These are phyloP conservation scores for Erethizon dorsatum DNA, from an alignment of 2,797 vertebrate species.

Conservation along the genomic window DNA sequence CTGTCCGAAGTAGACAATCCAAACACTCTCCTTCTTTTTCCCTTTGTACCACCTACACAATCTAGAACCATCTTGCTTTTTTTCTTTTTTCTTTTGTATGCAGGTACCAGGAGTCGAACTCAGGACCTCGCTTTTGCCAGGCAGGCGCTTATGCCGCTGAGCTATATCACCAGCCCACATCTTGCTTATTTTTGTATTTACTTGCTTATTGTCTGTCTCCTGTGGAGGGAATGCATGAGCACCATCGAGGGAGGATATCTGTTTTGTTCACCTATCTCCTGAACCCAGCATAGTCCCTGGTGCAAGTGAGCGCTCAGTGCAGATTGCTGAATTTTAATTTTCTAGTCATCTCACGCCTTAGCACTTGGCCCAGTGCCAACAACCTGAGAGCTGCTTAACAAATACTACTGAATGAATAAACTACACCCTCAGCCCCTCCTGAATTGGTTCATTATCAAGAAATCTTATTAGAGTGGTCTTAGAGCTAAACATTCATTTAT, in stretches of 20 bases:
- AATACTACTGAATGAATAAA: background rate
- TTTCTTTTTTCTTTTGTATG: background rate
- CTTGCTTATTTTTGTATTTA: background rate
- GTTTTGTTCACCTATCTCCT: background rate
- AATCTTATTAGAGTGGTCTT: background rate
- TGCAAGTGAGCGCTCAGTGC: background rate
- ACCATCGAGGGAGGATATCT: background rate
- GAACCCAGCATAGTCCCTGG: background rate
- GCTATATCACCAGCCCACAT: background rate
- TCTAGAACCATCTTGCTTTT: background rate
- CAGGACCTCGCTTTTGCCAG: too few species aligned
- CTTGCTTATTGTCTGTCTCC: background rate
- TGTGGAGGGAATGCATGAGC: background rate
- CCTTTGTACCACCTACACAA: background rate
- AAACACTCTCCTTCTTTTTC: background rate
- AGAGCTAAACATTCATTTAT: slow-evolving; percentile 36
- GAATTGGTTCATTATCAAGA: background rate
- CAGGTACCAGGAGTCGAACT: too few species aligned
- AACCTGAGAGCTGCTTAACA: background rate
- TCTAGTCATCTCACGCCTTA: background rate
- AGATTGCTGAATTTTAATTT: background rate
- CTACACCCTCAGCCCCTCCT: background rate
- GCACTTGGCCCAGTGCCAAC: background rate
- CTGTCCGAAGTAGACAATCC: background rate
- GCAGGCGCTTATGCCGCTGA: too few species aligned